Conservation (phyloP, 2,888 invertebrate genomes). For the Cheilosia pagana region DNA sequence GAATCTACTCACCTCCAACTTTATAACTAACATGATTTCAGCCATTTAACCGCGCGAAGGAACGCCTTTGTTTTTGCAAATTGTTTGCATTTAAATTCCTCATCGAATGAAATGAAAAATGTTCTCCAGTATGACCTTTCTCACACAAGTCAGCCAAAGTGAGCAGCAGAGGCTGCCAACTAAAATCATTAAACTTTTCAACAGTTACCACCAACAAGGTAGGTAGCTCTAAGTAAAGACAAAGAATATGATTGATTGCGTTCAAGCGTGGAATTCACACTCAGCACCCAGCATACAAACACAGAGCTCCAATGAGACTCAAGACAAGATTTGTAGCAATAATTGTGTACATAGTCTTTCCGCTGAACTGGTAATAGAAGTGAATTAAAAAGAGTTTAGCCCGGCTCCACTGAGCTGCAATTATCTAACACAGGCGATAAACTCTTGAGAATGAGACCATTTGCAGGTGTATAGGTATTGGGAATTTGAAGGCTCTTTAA, state of each 20-base stretch:
- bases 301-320: conserved; percentile 3
- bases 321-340: conserved; percentile 44
- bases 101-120: background rate
- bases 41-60: background rate
- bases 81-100: conserved; percentile 10
- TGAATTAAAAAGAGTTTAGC: conserved; percentile 60
- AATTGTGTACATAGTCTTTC: conserved; percentile 24
- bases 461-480: background rate
- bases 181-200: conserved; percentile 36
- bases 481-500: conserved; percentile 6
- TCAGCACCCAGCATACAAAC: background rate
- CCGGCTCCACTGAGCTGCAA: conserved; percentile 24
- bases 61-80: conserved; percentile 23
- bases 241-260: conserved; percentile 63
- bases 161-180: background rate
- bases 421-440: conserved; percentile 52
- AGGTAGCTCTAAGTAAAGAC: conserved; percentile 33
- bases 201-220: conserved; percentile 26
- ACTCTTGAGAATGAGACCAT: conserved; percentile 13
- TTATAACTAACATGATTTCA: no score
- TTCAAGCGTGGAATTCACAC: conserved; percentile 53
- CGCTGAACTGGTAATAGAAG: conserved; percentile 37
- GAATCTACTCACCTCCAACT: no score
- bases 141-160: conserved; percentile 7
- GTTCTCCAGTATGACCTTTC: conserved; percentile 11